These are phyloP conservation scores for Montipora efflorescens DNA, from an alignment of 64 coral and sea anemone species.

Conservation along the genomic window DNA sequence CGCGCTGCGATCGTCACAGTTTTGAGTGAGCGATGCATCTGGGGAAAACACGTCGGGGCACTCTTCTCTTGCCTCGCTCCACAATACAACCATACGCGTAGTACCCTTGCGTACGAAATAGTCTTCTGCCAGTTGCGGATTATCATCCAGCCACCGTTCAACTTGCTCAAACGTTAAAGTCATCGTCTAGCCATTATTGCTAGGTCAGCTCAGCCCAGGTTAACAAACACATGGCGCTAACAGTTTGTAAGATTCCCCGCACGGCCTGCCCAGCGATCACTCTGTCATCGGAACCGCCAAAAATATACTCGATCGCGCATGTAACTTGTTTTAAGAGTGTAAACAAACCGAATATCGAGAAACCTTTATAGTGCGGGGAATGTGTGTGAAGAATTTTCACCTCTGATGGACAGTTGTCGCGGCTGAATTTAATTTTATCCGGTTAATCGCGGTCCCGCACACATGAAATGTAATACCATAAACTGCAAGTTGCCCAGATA, in stretches of 20 bases:
- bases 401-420: not conserved
- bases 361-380: not conserved
- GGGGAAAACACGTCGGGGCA: constrained; percentile 42
- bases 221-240: constrained; percentile 2
- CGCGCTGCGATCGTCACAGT: constrained; percentile 28
- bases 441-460: not conserved
- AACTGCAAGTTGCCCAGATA: not conserved
- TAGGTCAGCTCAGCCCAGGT: not conserved
- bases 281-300: constrained; percentile 34
- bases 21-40: constrained; percentile 41
- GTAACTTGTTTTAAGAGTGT: constrained; percentile 43
- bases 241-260: constrained; percentile 29
- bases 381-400: not conserved
- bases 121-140: constrained; percentile 82
- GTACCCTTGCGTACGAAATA: constrained; percentile 96
- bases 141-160: constrained; percentile 90
- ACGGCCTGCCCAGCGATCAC: not conserved
- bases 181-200: constrained; percentile 89
- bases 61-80: constrained; percentile 72
- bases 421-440: not conserved
- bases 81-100: constrained; percentile 83
- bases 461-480: constrained; percentile 26
- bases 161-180: constrained; percentile 96
- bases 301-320: constrained; percentile 50
- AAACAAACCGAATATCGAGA: constrained; percentile 28